Evolutionary conservation across 2,797 vertebrate genomes (phyloP).

Genomic region (Psittacula derbiana): DNA sequence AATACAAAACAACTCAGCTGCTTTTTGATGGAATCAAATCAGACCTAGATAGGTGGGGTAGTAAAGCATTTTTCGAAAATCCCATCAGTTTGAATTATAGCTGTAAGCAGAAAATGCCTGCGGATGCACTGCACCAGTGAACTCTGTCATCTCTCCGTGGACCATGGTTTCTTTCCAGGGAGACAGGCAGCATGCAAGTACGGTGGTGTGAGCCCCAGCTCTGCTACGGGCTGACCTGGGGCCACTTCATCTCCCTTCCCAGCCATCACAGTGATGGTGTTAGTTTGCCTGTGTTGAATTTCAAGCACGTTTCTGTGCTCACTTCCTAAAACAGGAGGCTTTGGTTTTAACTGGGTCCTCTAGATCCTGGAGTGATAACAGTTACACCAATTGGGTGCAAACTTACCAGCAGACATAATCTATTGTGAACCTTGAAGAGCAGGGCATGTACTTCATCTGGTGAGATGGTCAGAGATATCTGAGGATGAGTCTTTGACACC

Average conservation of each 20-base stretch:
- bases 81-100: slow-evolving; percentile 15
- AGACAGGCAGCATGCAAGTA: neutral
- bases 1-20: neutral
- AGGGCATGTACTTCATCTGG: accelerated
- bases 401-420: accelerated
- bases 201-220: accelerated
- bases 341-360: neutral
- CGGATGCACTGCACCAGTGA: neutral
- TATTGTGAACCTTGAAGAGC: neutral
- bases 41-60: neutral
- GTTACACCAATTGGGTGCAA: too few relatives aligned
- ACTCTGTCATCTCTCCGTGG: accelerated
- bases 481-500: neutral
- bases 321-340: neutral
- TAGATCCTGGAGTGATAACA: too few relatives aligned
- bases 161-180: neutral
- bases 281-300: neutral
- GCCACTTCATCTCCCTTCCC: neutral
- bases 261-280: accelerated
- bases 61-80: slow-evolving; percentile 29
- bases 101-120: neutral
- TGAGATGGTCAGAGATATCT: neutral
- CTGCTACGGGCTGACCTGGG: neutral
- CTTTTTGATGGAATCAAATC: neutral
- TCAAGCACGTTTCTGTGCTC: accelerated